These are phyloP conservation scores for Oryzias sinensis DNA, from an alignment of 2,797 vertebrate species.

Conservation along the genomic window DNA sequence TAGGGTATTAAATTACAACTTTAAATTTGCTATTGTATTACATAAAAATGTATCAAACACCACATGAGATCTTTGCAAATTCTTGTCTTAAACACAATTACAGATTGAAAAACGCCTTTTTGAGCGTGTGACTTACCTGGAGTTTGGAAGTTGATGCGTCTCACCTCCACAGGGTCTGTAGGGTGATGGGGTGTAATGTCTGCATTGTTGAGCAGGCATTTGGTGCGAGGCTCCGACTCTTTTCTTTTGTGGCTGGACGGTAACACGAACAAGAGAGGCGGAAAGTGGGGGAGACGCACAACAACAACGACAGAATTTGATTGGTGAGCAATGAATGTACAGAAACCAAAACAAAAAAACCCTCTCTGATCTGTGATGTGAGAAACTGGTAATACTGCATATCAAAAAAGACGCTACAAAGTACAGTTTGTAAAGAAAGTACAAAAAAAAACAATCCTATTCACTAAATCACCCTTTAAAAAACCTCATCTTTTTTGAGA, in stretches of 20 bases:
- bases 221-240: conserved; percentile 92
- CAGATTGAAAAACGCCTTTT: background rate
- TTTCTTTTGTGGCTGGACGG: conserved; percentile 88
- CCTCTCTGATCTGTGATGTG: conserved; percentile 5
- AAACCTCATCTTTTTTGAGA: background rate
- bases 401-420: conserved; percentile 18
- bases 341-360: conserved; percentile 7
- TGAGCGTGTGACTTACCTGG: conserved; percentile 78
- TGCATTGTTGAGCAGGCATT: conserved; percentile 93
- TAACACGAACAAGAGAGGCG: conserved; percentile 17
- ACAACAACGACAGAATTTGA: conserved; percentile 28
- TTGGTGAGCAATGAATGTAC: conserved; percentile 10
- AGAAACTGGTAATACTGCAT: conserved; percentile 6
- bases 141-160: conserved; percentile 97
- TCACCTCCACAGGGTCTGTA: conserved; percentile 97
- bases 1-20: background rate
- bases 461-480: conserved; percentile 32
- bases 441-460: conserved; percentile 7
- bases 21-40: background rate
- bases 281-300: conserved; percentile 31
- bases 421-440: background rate
- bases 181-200: conserved; percentile 94
- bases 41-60: too few relatives aligned
- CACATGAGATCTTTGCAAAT: too few relatives aligned
- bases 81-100: too few relatives aligned